Evolutionary conservation across 2,888 invertebrate genomes (phyloP), one percentile per base, ranked within the genome.

Genomic region (Phaonia tiefii): DNA sequence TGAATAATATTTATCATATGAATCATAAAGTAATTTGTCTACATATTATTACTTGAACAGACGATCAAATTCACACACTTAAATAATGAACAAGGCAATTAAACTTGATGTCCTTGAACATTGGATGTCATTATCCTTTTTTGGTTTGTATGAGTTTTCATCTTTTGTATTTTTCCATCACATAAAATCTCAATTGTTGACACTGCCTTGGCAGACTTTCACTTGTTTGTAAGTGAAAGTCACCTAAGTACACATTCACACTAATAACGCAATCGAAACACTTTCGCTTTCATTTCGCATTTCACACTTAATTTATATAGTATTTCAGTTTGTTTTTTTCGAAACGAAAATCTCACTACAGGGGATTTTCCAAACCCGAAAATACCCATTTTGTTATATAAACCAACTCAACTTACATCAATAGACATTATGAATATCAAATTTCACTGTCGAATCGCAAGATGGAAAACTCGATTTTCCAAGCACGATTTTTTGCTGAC

Each of bases 161-260:
- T 31, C 8, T 31, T 31, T 31, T 31, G 31, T 5, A 31, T 31
- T 31, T 31, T 5, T 31, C 31, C 31, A 31, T 31, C 31, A 31
- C 31, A 31, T 31, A 8, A 3, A 31, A 8, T 31, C 31, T 5
- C 31, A 31, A 31, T 13, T 54, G 25, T 13, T 13, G 44, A 3
- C 31, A 25, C 11, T 5, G 54, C 25, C 63, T 37, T 42, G n/a
- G n/a, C n/a, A 13, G 63, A 81, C 84, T 84, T 84, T 84, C 84
- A 83, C 84, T 84, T 31, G 31, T 31, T 81, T 5, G 65, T 58
- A 73, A 79, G 80, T 75, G 80, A 79, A 77, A 25, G 73, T 60
- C 15, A 13, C 39, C 13, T 70, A 31, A 13, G 11, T 54, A 17
- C 51, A 51, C 51, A 51, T 17, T n/a, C 37, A 58, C 58, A 58